Conservation (phyloP, 2,797 vertebrate species). For the Muscicapa comitata region DNA sequence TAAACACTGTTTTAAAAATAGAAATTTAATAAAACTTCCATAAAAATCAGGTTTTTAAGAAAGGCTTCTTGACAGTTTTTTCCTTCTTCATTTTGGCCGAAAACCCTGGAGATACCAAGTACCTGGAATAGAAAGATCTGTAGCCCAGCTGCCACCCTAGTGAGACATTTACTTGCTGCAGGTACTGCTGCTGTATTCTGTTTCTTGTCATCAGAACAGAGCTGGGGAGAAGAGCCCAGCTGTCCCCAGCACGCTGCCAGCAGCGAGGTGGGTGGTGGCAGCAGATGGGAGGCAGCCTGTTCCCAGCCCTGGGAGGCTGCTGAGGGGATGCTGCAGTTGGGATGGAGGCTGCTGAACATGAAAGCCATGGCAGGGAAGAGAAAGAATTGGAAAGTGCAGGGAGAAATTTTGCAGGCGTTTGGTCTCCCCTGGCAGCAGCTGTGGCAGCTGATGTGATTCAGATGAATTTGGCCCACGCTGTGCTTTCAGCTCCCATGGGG, state of each 20-base stretch:
- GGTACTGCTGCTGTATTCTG: not conserved
- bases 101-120: not conserved
- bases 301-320: not conserved
- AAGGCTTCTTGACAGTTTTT: not conserved
- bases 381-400: not conserved
- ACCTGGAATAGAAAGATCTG: not conserved
- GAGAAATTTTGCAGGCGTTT: not conserved
- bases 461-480: fast-evolving
- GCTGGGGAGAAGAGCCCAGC: not conserved
- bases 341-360: not conserved
- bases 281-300: not conserved
- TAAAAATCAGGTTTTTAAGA: not conserved
- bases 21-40: not conserved
- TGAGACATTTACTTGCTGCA: not conserved
- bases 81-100: not conserved
- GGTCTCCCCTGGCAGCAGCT: not conserved
- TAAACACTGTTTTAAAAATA: not conserved
- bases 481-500: not conserved
- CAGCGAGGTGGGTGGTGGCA: not conserved
- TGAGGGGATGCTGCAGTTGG: not conserved
- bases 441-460: not conserved
- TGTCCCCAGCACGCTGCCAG: not conserved
- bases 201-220: not conserved
- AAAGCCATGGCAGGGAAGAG: not conserved
- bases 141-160: not conserved